phyloP scores from a whole-genome alignment of 1,140 invertebrate genomes.

The Diorhabda carinulata region DNA sequence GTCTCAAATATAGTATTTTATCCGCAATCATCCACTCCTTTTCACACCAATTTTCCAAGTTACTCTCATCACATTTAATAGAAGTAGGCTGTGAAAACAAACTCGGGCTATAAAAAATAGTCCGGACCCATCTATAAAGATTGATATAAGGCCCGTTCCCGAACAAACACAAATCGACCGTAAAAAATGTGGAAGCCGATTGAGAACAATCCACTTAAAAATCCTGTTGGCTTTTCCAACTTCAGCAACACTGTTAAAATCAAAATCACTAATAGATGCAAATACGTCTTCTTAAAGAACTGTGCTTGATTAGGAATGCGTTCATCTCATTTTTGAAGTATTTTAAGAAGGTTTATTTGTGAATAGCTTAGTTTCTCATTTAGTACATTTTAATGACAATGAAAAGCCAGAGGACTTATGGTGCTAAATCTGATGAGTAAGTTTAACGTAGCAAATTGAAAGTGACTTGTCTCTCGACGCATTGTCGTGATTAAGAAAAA shows the following conservation, averaged over 20 bases:
- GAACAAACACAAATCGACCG: conserved; percentile 19
- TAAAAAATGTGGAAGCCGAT: conserved; percentile 13
- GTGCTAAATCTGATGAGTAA: too few species aligned
- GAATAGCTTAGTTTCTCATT: too few species aligned
- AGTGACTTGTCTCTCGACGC: too few species aligned
- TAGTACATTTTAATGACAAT: too few species aligned
- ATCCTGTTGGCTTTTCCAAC: conserved; percentile 12
- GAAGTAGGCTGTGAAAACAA: background rate
- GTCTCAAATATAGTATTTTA: background rate
- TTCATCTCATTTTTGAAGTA: too few species aligned
- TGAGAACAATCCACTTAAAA: conserved; percentile 18
- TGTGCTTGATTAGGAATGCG: too few species aligned
- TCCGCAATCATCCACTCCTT: background rate
- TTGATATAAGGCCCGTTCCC: conserved; percentile 3
- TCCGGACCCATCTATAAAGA: background rate
- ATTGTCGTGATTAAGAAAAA: too few species aligned
- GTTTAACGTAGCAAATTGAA: too few species aligned
- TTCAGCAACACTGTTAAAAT: background rate
- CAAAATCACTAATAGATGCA: background rate
- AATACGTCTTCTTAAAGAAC: too few species aligned
- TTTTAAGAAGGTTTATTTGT: too few species aligned
- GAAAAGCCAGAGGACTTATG: too few species aligned
- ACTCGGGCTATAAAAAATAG: background rate
- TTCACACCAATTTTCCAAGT: conserved; percentile 2
- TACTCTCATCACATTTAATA: conserved; percentile 2